Evolutionary conservation across 2,888 invertebrate species (phyloP).

Genomic region (Cylloceria caligata): DNA sequence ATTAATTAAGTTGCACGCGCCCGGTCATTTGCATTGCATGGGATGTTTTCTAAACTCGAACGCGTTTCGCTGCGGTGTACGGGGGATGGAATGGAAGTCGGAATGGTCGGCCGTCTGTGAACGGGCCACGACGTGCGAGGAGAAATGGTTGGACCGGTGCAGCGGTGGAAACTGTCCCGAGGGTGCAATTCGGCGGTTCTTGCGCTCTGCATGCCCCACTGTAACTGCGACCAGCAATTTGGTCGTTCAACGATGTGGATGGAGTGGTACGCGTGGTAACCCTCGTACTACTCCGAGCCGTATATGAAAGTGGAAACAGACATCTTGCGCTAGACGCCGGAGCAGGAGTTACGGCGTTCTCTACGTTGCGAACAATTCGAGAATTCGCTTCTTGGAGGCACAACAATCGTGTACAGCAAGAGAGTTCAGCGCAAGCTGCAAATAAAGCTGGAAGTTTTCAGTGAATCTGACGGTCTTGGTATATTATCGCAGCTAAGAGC

Average conservation of each 20-base stretch:
- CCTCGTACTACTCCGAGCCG: background rate
- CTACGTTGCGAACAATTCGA: conserved; percentile 45
- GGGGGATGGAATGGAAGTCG: conserved; percentile 1
- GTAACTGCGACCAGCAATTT: conserved; percentile 70
- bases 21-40: conserved; percentile 76
- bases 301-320: conserved; percentile 33
- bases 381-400: conserved; percentile 53
- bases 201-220: conserved; percentile 63
- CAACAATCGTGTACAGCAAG: conserved; percentile 35
- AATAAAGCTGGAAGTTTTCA: background rate
- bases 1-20: conserved; percentile 78
- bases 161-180: conserved; percentile 74
- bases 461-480: conserved; percentile 30
- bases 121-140: conserved; percentile 46
- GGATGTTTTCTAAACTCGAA: conserved; percentile 65
- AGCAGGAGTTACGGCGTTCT: conserved; percentile 23
- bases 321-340: conserved; percentile 23
- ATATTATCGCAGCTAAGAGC: conserved; percentile 9
- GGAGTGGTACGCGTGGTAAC: conserved; percentile 24
- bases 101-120: conserved; percentile 9
- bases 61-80: conserved; percentile 45
- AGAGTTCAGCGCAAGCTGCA: background rate
- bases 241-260: conserved; percentile 57
- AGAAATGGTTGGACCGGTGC: conserved; percentile 53
- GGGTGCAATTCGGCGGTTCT: conserved; percentile 75